Evolutionary conservation across 2,888 invertebrate genomes (phyloP).

Genomic region (Monopis laevigella): DNA sequence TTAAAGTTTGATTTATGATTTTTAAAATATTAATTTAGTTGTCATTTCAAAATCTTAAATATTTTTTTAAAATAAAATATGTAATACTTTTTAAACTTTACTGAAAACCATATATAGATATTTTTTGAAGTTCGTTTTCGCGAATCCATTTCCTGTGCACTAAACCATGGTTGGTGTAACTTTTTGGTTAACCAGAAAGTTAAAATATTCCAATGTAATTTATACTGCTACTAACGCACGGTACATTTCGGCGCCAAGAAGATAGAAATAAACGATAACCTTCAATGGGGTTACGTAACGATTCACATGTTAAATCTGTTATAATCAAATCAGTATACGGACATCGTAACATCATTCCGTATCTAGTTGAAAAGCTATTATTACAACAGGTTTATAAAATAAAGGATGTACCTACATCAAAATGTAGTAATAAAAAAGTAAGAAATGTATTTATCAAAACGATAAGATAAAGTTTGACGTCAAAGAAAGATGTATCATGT

Average conservation of each 20-base stretch:
- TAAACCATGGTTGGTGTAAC: too few relatives aligned
- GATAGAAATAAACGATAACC: constrained; percentile 26
- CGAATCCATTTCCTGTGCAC: too few relatives aligned
- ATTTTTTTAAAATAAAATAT: too few relatives aligned
- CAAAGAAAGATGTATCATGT: not conserved
- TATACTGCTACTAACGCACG: not conserved
- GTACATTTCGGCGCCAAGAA: constrained; percentile 23
- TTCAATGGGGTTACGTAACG: constrained; percentile 23
- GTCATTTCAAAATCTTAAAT: too few relatives aligned
- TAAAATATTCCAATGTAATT: too few relatives aligned
- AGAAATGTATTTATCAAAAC: not conserved
- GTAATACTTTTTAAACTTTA: too few relatives aligned
- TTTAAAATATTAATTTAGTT: too few relatives aligned
- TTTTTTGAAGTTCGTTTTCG: too few relatives aligned
- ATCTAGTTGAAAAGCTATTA: not conserved
- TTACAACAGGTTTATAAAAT: too few relatives aligned
- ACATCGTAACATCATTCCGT: not conserved
- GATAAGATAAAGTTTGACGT: constrained; percentile 1
- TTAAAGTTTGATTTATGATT: too few relatives aligned
- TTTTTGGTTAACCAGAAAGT: too few relatives aligned
- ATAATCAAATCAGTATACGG: constrained; percentile 6
- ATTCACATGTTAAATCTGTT: constrained; percentile 7
- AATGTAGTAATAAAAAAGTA: not conserved
- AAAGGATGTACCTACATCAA: not conserved
- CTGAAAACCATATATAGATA: too few relatives aligned